These are phyloP conservation scores for Dynastes maya DNA, from an alignment of 2,888 invertebrate genomes.

Conservation along the genomic window DNA sequence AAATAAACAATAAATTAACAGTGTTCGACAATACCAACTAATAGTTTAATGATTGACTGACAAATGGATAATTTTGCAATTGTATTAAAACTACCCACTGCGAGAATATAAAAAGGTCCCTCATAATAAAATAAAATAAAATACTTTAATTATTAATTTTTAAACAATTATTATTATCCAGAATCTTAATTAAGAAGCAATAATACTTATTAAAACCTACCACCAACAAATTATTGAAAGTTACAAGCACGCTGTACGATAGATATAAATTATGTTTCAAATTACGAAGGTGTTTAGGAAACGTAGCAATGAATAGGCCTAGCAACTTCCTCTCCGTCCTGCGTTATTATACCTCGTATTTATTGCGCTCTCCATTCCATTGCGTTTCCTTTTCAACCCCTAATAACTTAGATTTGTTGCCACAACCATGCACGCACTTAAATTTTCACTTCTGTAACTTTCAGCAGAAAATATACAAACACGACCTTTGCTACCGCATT, in stretches of 20 bases:
- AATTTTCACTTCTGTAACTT: slow-evolving; percentile 17
- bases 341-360: slow-evolving; percentile 13
- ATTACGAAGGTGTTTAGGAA: slow-evolving; percentile 31
- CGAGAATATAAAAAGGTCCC: no score
- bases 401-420: slow-evolving; percentile 44
- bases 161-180: no score
- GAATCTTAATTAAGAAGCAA: neutral
- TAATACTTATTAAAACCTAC: slow-evolving; percentile 8
- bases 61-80: no score
- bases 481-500: neutral
- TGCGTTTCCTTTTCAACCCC: slow-evolving; percentile 31
- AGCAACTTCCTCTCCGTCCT: slow-evolving; percentile 19
- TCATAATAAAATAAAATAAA: no score
- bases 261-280: slow-evolving; percentile 19
- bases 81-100: no score
- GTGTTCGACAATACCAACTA: no score
- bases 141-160: no score
- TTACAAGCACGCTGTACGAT: slow-evolving; percentile 2
- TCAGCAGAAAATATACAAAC: neutral
- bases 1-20: no score
- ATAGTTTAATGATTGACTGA: no score
- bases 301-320: slow-evolving; percentile 17
- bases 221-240: slow-evolving; percentile 25
- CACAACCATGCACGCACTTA: slow-evolving; percentile 28
- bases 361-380: slow-evolving; percentile 30